Base-by-base conservation (phyloP, 2,797 vertebrate genomes). In the Chaunax sp. region DNA sequence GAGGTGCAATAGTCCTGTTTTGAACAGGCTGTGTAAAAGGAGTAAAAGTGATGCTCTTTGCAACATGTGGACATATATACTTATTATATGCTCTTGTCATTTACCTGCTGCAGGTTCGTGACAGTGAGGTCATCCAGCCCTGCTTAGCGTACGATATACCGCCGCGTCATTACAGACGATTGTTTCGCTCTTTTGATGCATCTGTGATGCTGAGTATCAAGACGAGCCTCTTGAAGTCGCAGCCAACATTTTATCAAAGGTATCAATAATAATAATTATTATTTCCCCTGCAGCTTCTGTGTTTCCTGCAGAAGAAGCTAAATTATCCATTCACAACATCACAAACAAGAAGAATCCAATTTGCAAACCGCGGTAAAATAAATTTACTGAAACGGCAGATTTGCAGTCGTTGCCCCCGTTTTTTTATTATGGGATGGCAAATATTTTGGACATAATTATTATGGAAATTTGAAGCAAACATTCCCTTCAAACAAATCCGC, bases 181-280 rank as follows among this genome's bases (percentile, higher is more conserved):
- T n/a, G n/a, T n/a, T n/a, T n/a, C 9, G 5, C 64, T 56, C n/a
- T n/a, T 22, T 10, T 67, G 54, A 61, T 25, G 41, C 28, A 46
- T 53, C 43, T 10, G 22, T 26, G 28, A 11, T 25, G 54, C 64
- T 5, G 54, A 68, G 19, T 3, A 2, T 19, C 44, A 10, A 1
- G 4, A 30, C 26, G 54, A 33, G 23, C 26, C 28, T 43, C 37
- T 33, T 19, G 15, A 25, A 43, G 23, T 6, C 26, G 33, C 40
- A 23, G 66, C 57, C 50, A 61, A 54, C 60, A 22, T 20, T 8
- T 60, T 43, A n/a, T 47, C 37, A 47, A 6, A 19, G 30, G 33
- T 19, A 18, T 50, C 38, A 14, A 50, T 57, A 44, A 56, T 50
- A 35, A 44, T 19, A 14, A 30, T 30, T 30, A n/a, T n/a, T n/a